Evolutionary conservation across 1,140 invertebrate species (phyloP).

Genomic region (Wasmannia auropunctata): DNA sequence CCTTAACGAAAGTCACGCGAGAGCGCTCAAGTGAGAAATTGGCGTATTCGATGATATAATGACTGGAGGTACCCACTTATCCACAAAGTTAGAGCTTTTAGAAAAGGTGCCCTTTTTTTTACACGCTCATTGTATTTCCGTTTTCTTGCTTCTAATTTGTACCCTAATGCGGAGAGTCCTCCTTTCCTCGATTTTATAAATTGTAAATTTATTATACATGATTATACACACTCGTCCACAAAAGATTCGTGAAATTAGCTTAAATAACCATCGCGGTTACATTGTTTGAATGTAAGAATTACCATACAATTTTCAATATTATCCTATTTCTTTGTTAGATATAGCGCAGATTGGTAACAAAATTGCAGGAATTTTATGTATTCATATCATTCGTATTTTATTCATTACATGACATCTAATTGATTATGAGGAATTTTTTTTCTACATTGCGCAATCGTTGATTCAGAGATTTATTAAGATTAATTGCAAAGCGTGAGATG

Average conservation of each 20-base stretch:
- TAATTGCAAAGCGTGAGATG: neutral
- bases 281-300: neutral
- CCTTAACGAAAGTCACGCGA: slow-evolving; percentile 45
- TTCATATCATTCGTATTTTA: no score
- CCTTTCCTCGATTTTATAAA: slow-evolving; percentile 11
- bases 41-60: slow-evolving; percentile 44
- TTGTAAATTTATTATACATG: slow-evolving; percentile 20
- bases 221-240: slow-evolving; percentile 7
- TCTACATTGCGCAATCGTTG: neutral
- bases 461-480: neutral
- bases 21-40: slow-evolving; percentile 33
- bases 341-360: neutral
- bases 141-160: neutral
- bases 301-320: neutral
- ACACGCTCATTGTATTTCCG: neutral
- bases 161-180: neutral
- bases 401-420: neutral
- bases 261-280: neutral
- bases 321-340: neutral
- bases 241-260: neutral
- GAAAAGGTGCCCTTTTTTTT: neutral
- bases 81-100: slow-evolving; percentile 22
- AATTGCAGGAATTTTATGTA: neutral
- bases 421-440: neutral
- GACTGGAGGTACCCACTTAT: neutral